A percentile compares a stretch with the other conserved stretches of the same genome.
Conservation (phyloP, 2,113 vertebrate species). For the Oxyruncus cristatus region DNA sequence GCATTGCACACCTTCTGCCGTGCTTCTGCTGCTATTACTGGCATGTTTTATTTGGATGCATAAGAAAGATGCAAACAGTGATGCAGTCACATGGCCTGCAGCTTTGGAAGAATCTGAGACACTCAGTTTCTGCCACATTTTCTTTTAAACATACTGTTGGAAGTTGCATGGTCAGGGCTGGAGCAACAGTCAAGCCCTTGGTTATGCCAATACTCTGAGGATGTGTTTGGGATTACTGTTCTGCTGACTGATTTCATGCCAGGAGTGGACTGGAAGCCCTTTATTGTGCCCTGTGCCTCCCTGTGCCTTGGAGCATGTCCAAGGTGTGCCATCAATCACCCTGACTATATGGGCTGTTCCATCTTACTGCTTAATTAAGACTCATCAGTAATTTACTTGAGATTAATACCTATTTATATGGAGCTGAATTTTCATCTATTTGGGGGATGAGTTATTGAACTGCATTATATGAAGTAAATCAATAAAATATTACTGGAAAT, state of each 20-base stretch:
- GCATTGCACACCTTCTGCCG: not conserved
- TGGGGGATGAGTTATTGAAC: conserved; percentile 39
- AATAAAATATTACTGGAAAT: conserved; percentile 47
- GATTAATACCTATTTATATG: conserved; percentile 65
- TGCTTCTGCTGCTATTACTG: not conserved
- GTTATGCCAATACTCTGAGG: not conserved
- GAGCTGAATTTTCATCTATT: conserved; percentile 37
- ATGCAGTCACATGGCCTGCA: not conserved
- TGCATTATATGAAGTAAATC: conserved; percentile 28
- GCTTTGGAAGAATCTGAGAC: not conserved
- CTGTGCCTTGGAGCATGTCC: not conserved
- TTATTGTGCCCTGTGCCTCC: not conserved
- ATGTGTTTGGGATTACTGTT: not conserved
- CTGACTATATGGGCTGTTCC: not conserved
- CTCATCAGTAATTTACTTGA: conserved; percentile 50
- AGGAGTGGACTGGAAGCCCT: not conserved
- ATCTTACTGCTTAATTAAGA: conserved; percentile 60
- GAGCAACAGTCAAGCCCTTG: not conserved
- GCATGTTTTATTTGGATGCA: not conserved
- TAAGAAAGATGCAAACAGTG: not conserved
- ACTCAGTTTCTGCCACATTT: not conserved
- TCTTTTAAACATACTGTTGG: not conserved
- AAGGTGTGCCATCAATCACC: conserved; percentile 44
- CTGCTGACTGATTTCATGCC: not conserved
- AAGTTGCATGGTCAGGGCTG: not conserved